phyloP scores from a whole-genome alignment of 2,113 vertebrate species.

The Lontra canadensis region DNA sequence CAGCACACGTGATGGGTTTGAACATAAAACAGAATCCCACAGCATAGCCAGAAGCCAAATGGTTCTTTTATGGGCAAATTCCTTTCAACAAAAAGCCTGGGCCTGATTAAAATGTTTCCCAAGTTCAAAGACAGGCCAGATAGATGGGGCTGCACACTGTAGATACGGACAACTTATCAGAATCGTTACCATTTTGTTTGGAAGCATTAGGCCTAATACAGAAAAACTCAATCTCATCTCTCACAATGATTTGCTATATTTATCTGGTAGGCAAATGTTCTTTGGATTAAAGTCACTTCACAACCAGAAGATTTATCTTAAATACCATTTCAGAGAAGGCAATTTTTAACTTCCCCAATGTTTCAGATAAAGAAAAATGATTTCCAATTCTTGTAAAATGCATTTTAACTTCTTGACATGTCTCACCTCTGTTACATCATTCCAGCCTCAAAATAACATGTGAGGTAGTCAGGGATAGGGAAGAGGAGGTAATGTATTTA shows the following conservation, averaged over 20 bases:
- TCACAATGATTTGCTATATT: background rate
- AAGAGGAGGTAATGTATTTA: background rate
- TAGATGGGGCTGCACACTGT: background rate
- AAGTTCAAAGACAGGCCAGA: background rate
- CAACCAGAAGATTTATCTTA: background rate
- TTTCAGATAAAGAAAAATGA: conserved; percentile 5
- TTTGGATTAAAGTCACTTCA: background rate
- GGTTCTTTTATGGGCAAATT: background rate
- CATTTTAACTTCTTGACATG: background rate
- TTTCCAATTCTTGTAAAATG: background rate
- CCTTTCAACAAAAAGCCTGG: background rate
- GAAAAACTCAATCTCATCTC: background rate
- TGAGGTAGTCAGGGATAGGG: background rate
- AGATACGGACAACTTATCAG: background rate
- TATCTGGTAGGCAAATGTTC: conserved; percentile 23
- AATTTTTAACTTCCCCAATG: background rate
- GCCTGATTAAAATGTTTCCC: conserved; percentile 29
- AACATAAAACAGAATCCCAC: conserved; percentile 24
- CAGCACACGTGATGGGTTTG: background rate
- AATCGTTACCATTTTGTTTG: background rate
- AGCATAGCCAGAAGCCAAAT: background rate
- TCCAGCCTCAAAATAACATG: background rate
- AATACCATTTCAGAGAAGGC: background rate
- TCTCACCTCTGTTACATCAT: background rate
- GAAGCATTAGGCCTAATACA: background rate